Evolutionary conservation across 1,140 invertebrate genomes (phyloP), one percentile per base, ranked within the genome.

Genomic region (Trachymyrmex septentrionalis): DNA sequence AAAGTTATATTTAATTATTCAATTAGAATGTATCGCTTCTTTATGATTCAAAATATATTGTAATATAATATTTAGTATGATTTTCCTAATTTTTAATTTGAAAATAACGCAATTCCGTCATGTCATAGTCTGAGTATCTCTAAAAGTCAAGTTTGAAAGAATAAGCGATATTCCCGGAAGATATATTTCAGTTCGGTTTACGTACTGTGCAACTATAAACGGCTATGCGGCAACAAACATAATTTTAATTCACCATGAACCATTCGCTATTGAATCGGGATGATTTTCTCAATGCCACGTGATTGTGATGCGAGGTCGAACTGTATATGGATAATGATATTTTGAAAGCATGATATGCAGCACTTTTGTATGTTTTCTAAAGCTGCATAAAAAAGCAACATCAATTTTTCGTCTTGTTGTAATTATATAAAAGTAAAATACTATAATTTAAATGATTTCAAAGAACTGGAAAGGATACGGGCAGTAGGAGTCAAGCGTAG

Each of bases 141-240:
- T 14, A 71, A 16, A 69, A 57, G 14, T 67, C 48, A n/a, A 7
- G n/a, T 50, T 50, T 66, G 55, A 82, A 82, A 82, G 50, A 48
- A 3, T 21, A 16, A 24, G n/a, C 77, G 9, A 16, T 69, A 57
- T 55, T 44, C 50, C 77, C 80, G 80, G 69, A 84, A 84, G 69
- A 84, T 75, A 61, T 38, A 38, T 61, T 48, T 21, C 53, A 48
- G 21, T 12, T 48, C 19, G 27, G n/a, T 75, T 84, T 69, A 84
- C 24, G 24, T 84, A 38, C 30, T 7, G 44, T 30, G 57, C 44
- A 63, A 84, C 80, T 75, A 61, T 61, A 84, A 84, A 84, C 75
- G 69, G 80, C 64, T 10, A 53, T n/a, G 24, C n/a, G 16, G 34
- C 27, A 57, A 71, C 34, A 14, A 73, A 84, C 27, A 55, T 84